phyloP scores from a whole-genome alignment of 2,888 invertebrate species.

The Caenorhabditis macrosperma region DNA sequence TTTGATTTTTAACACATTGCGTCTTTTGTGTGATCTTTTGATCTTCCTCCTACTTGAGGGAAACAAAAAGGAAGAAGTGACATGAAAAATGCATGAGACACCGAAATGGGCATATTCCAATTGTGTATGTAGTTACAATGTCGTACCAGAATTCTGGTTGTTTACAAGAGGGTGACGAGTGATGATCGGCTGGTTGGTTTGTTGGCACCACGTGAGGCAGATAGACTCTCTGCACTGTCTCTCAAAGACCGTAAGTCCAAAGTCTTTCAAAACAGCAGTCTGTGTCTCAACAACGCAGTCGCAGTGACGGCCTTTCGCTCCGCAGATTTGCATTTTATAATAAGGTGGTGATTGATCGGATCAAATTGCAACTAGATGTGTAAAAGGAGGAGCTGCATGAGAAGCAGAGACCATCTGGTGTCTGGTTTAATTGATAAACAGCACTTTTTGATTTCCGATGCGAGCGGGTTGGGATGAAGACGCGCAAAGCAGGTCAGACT shows the following conservation, averaged over 20 bases:
- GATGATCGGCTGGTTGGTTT: slow-evolving; percentile 27
- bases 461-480: background rate
- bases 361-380: slow-evolving; percentile 18
- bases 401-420: slow-evolving; percentile 19
- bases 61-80: background rate
- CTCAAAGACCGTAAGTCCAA: slow-evolving; percentile 50
- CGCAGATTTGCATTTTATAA: slow-evolving; percentile 4
- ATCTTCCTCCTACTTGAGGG: background rate
- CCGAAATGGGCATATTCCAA: background rate
- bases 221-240: slow-evolving; percentile 29
- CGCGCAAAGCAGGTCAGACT: slow-evolving; percentile 33
- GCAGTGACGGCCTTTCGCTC: background rate
- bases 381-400: slow-evolving; percentile 8
- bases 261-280: slow-evolving; percentile 31
- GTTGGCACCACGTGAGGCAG: slow-evolving; percentile 25
- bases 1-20: slow-evolving; percentile 14
- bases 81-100: slow-evolving; percentile 21
- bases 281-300: background rate
- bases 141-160: slow-evolving; percentile 10
- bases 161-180: slow-evolving; percentile 1
- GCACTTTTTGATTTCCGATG: slow-evolving; percentile 48
- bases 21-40: slow-evolving; percentile 6
- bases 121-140: slow-evolving; percentile 9
- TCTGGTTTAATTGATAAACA: slow-evolving; percentile 41
- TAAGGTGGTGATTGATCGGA: slow-evolving; percentile 47